A percentile compares a stretch with the other conserved stretches of the same genome.
Conservation (phyloP, 2,888 invertebrate genomes). For the Abrostola triplasia region DNA sequence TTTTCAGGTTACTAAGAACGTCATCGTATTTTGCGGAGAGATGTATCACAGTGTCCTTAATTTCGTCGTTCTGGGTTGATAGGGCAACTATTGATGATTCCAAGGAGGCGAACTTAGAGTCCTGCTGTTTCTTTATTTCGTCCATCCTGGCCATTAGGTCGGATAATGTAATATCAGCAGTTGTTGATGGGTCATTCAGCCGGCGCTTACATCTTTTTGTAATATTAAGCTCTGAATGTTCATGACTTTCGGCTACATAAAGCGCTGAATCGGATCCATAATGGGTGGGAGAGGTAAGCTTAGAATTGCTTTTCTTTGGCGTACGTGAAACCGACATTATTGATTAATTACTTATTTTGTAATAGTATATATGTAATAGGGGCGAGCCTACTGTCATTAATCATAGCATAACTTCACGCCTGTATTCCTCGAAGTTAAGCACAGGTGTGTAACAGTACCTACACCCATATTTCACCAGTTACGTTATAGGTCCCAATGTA, state of each 20-base stretch:
- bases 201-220: slow-evolving; percentile 7
- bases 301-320: slow-evolving; percentile 3
- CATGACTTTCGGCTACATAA: neutral
- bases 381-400: no score
- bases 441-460: no score
- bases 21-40: slow-evolving; percentile 18
- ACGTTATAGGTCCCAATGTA: no score
- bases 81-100: slow-evolving; percentile 2
- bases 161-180: slow-evolving; percentile 8
- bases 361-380: no score
- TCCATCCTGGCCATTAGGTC: slow-evolving; percentile 9
- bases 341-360: no score
- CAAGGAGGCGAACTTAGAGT: slow-evolving; percentile 10
- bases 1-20: slow-evolving; percentile 12
- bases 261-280: slow-evolving; percentile 12
- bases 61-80: slow-evolving; percentile 14
- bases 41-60: slow-evolving; percentile 6
- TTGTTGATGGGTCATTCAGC: neutral
- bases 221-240: neutral
- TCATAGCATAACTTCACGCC: no score
- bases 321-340: slow-evolving; percentile 10
- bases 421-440: no score
- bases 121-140: slow-evolving; percentile 11
- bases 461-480: no score
- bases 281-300: slow-evolving; percentile 6